Evolutionary conservation across 2,113 vertebrate genomes (phyloP), one percentile per base, ranked within the genome.

Genomic region (Plotosus lineatus): DNA sequence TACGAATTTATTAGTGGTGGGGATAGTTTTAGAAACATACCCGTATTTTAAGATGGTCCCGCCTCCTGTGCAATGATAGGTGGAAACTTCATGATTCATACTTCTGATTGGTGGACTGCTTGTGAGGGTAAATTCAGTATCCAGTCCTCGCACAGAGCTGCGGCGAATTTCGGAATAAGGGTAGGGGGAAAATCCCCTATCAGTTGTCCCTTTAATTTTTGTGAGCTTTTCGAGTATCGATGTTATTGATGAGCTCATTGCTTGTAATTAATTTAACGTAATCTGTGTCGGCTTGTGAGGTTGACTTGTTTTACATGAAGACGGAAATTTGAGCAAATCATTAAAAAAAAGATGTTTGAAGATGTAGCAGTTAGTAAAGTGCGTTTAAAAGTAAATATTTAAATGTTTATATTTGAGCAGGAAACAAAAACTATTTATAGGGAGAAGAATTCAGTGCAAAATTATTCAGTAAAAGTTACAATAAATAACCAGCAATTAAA

Each of bases 191-290:
- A 75, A 53, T 33, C 48, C 17, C 50, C 10, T 2, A 4, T 4
- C 1, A 23, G 23, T n/a, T 56, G 51, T 36, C 73, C 55, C 51
- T 76, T 76, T 76, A 76, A 76, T 58, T 76, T 56, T 42, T 6
- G 19, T n/a, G 23, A 55, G 46, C 33, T 23, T 11, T 40, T 40
- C 1, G 21, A n/a, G 8, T 66, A 66, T 40, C 36, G 63, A 36
- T 40, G 5, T 42, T 26, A 14, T 44, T 23, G 4, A 65, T 4
- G 8, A 38, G 36, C 1, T 5, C 11, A 4, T 12, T 17, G 61
- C 23, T 68, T 44, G 14, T 44, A 15, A 65, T 65, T 5, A 10
- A 26, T 4, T 10, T 56, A 21, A 15, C 1, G 5, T 17, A 15
- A 17, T 31, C 28, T 31, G 4, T 31, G 17, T 33, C 28, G 58